Percentiles rank a stretch among this genome's conserved stretches.
Conservation (phyloP, 2,888 invertebrate genomes). For the Melieria picta region DNA sequence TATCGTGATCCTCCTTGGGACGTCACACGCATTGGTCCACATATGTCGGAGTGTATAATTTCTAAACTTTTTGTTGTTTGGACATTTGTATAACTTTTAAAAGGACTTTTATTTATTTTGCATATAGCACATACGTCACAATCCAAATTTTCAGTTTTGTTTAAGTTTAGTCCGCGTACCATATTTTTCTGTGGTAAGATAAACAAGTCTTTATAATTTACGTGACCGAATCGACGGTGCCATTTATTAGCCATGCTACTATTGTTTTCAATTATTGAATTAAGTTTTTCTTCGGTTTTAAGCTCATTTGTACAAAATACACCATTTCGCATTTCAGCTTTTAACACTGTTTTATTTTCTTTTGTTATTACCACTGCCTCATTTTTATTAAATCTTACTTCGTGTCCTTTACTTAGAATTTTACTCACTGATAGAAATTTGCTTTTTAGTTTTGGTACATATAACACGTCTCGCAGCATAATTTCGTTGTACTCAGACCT, state of each 20-base stretch:
- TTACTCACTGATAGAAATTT: conserved; percentile 12
- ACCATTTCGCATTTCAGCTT: background rate
- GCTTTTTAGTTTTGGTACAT: conserved; percentile 12
- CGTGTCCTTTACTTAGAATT: background rate
- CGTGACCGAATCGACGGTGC: conserved; percentile 35
- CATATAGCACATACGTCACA: conserved; percentile 30
- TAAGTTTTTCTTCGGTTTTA: conserved; percentile 2
- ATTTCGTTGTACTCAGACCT: background rate
- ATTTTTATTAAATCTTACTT: background rate
- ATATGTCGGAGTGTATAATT: conserved; percentile 35
- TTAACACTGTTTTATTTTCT: conserved; percentile 3
- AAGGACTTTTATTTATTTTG: conserved; percentile 29
- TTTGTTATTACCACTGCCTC: conserved; percentile 8
- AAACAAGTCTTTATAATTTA: conserved; percentile 20
- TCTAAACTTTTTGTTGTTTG: conserved; percentile 24
- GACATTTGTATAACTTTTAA: conserved; percentile 14
- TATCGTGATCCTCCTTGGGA: conserved; percentile 28
- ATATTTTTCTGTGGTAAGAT: conserved; percentile 23
- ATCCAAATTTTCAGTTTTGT: background rate
- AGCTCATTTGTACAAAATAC: conserved; percentile 3
- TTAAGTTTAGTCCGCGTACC: conserved; percentile 15
- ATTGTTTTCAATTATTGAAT: background rate
- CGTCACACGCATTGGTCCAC: conserved; percentile 29
- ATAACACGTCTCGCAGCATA: background rate
- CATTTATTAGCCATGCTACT: conserved; percentile 13